A percentile compares a stretch with the other conserved stretches of the same genome.
phyloP scores from a whole-genome alignment of 2,113 vertebrate genomes.

The Tenrec ecaudatus region DNA sequence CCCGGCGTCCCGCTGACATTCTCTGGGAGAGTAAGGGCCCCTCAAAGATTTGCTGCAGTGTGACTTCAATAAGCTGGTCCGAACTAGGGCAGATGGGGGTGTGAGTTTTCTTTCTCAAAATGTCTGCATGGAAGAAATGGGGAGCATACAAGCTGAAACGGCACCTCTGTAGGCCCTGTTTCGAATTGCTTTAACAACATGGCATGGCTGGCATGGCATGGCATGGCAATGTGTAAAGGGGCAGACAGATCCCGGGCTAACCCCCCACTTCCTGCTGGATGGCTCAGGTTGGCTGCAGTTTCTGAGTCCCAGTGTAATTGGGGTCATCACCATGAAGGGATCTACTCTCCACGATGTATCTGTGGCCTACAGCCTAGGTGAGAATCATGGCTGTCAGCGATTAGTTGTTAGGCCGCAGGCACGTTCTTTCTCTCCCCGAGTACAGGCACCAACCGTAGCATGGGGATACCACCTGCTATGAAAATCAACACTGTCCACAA shows the following conservation, averaged over 20 bases:
- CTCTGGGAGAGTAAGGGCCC: background rate
- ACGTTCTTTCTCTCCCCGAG: background rate
- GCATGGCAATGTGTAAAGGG: too few relatives aligned
- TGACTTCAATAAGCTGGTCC: background rate
- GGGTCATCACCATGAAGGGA: too few relatives aligned
- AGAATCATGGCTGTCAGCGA: background rate
- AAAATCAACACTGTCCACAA: too few relatives aligned
- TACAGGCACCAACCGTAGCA: background rate
- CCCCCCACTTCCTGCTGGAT: background rate
- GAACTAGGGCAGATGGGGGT: fast-evolving
- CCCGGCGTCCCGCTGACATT: too few relatives aligned
- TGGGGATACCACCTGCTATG: background rate
- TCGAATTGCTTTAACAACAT: background rate
- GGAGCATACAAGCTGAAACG: background rate
- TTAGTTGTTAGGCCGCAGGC: too few relatives aligned
- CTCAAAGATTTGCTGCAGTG: background rate
- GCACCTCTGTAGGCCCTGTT: background rate
- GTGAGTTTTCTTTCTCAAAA: background rate
- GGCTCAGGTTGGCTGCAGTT: background rate
- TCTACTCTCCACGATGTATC: background rate
- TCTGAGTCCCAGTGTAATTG: too few relatives aligned
- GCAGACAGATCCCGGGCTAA: background rate
- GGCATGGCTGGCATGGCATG: too few relatives aligned
- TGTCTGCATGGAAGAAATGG: background rate
- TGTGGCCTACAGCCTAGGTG: fast-evolving